Evolutionary conservation across 1,140 invertebrate genomes (phyloP).

Genomic region (Camponotus vicinus): DNA sequence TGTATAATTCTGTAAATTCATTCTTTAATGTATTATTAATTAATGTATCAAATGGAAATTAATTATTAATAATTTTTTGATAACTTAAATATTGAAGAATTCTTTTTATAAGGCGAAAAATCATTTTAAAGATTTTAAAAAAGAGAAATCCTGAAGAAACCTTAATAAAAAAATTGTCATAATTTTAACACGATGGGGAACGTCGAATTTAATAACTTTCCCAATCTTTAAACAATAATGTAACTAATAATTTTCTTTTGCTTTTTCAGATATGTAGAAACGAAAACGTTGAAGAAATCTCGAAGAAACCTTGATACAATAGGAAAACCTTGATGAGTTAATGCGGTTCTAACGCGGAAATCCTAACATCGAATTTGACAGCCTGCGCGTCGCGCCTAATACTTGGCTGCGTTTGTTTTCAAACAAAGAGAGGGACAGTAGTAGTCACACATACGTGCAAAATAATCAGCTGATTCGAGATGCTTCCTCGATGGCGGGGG

Average conservation of each 20-base stretch:
- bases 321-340: slow-evolving; percentile 26
- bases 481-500: slow-evolving; percentile 73
- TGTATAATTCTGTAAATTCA: too few relatives aligned
- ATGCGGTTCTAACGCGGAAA: slow-evolving; percentile 30
- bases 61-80: not conserved
- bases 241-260: not conserved
- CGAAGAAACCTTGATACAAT: not conserved
- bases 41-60: not conserved
- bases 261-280: not conserved
- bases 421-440: slow-evolving; percentile 81
- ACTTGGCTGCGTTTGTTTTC: slow-evolving; percentile 79
- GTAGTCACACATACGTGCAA: slow-evolving; percentile 74
- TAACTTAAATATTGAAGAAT: not conserved
- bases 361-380: slow-evolving; percentile 60
- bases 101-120: not conserved
- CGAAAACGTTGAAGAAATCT: not conserved
- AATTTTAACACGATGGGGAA: not conserved
- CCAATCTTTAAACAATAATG: not conserved
- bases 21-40: too few relatives aligned
- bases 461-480: slow-evolving; percentile 81
- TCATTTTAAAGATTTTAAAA: not conserved
- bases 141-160: not conserved
- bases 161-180: not conserved
- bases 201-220: not conserved
- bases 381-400: slow-evolving; percentile 51